Percentiles rank a stretch among this genome's conserved stretches.
phyloP scores from a whole-genome alignment of 64 coral and sea anemone species.

The Montipora capricornis region DNA sequence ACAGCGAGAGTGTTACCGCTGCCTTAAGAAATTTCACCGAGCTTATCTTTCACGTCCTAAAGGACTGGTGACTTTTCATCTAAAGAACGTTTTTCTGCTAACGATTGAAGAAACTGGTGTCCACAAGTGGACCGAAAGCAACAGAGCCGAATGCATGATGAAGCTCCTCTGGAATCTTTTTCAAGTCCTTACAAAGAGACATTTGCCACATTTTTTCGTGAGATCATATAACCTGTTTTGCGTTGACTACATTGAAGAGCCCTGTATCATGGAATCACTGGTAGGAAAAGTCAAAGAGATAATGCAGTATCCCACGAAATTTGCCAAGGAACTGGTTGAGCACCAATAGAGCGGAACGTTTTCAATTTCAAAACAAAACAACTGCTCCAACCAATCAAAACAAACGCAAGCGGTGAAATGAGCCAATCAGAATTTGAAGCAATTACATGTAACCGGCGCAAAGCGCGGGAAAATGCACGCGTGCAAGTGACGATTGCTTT shows the following conservation, averaged over 20 bases:
- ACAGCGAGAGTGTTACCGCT: conserved; percentile 69
- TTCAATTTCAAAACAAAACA: too few relatives aligned
- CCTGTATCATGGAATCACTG: conserved; percentile 16
- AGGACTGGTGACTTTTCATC: conserved; percentile 58
- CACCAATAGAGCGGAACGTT: too few relatives aligned
- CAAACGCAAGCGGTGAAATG: too few relatives aligned
- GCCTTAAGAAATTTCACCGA: conserved; percentile 56
- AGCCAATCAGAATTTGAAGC: too few relatives aligned
- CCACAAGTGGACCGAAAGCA: conserved; percentile 58
- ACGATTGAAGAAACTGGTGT: conserved; percentile 55
- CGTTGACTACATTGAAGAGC: conserved; percentile 43
- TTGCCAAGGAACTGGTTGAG: not conserved
- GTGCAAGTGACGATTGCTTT: too few relatives aligned
- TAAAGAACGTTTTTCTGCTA: conserved; percentile 67
- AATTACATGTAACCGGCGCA: too few relatives aligned
- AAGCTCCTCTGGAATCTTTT: not conserved
- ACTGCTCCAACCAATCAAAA: too few relatives aligned
- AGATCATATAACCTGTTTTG: conserved; percentile 57
- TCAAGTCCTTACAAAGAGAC: not conserved
- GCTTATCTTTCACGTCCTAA: not conserved
- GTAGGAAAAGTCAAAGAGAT: conserved; percentile 48
- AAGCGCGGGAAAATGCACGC: too few relatives aligned
- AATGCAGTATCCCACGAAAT: conserved; percentile 43
- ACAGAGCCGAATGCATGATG: conserved; percentile 59
- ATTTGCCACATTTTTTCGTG: conserved; percentile 64